phyloP scores from a whole-genome alignment of 2,113 vertebrate species.

The Gymnarchus niloticus region DNA sequence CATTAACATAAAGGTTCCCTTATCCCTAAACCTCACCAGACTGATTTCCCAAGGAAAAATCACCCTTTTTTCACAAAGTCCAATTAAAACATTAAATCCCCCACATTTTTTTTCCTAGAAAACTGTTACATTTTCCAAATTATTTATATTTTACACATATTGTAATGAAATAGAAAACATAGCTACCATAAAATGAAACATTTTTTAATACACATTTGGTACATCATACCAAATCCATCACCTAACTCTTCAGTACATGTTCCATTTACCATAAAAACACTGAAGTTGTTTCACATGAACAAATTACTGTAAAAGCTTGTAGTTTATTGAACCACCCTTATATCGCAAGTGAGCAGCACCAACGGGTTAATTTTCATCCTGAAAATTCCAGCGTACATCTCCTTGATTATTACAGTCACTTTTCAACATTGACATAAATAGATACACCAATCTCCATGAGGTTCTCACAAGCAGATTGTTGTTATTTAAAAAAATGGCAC shows the following conservation, averaged over 20 bases:
- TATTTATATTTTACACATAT: neutral
- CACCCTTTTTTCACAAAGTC: no score
- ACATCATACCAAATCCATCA: neutral
- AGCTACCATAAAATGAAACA: neutral
- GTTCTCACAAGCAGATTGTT: neutral
- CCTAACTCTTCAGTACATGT: neutral
- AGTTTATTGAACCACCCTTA: conserved; percentile 63
- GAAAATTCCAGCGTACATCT: conserved; percentile 42
- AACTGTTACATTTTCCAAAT: neutral
- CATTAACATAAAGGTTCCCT: neutral
- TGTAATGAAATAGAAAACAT: neutral
- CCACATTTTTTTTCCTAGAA: neutral
- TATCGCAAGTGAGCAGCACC: conserved; percentile 51
- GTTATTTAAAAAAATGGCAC: conserved; percentile 36
- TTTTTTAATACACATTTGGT: neutral
- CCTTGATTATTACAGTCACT: neutral
- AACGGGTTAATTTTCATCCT: conserved; percentile 33
- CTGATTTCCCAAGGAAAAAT: neutral
- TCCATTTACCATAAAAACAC: neutral
- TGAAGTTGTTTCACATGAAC: neutral
- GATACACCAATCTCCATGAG: conserved; percentile 37
- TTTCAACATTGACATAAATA: conserved; percentile 45
- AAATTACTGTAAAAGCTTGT: conserved; percentile 40
- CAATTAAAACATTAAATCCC: neutral
- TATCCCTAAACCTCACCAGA: neutral